These are phyloP conservation scores for Melanostoma scalare DNA, from an alignment of 2,888 invertebrate species.

Conservation along the genomic window DNA sequence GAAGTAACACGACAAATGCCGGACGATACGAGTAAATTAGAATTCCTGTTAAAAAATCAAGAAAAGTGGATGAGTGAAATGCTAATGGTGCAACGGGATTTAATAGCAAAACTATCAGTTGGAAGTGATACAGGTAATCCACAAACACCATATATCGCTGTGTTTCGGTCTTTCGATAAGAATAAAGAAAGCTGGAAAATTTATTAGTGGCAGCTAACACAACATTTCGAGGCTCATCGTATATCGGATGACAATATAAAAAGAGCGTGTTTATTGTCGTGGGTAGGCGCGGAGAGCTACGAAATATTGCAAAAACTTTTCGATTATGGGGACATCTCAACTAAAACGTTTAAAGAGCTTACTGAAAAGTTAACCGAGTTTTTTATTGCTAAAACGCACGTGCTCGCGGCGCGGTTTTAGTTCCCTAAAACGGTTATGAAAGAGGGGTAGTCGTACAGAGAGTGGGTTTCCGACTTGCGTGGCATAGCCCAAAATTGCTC, in stretches of 20 bases:
- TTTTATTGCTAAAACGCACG: slow-evolving; percentile 12
- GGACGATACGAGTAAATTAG: too few species aligned
- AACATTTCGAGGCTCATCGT: slow-evolving; percentile 19
- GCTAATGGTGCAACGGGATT: too few species aligned
- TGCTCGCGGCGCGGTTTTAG: slow-evolving; percentile 23
- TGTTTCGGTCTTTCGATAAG: too few species aligned
- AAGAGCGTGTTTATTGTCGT: slow-evolving; percentile 15
- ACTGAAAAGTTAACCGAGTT: slow-evolving; percentile 5
- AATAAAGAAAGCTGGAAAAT: slow-evolving; percentile 8
- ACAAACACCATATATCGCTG: too few species aligned
- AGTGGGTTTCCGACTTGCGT: slow-evolving; percentile 27
- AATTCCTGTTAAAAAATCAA: too few species aligned
- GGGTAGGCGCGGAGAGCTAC: slow-evolving; percentile 9
- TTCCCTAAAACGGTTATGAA: slow-evolving; percentile 21
- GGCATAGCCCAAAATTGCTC: slow-evolving; percentile 25
- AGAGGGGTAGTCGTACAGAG: slow-evolving; percentile 17
- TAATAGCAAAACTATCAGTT: too few species aligned
- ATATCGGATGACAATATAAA: slow-evolving; percentile 14
- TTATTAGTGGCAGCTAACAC: background rate
- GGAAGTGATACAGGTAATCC: too few species aligned
- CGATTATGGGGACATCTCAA: slow-evolving; percentile 3
- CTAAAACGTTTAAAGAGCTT: slow-evolving; percentile 30
- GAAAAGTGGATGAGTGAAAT: too few species aligned
- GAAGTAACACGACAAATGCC: too few species aligned
- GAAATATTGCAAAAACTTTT: slow-evolving; percentile 12